These are phyloP conservation scores for Cheilosia pagana DNA, from an alignment of 2,888 invertebrate genomes.

Conservation along the genomic window DNA sequence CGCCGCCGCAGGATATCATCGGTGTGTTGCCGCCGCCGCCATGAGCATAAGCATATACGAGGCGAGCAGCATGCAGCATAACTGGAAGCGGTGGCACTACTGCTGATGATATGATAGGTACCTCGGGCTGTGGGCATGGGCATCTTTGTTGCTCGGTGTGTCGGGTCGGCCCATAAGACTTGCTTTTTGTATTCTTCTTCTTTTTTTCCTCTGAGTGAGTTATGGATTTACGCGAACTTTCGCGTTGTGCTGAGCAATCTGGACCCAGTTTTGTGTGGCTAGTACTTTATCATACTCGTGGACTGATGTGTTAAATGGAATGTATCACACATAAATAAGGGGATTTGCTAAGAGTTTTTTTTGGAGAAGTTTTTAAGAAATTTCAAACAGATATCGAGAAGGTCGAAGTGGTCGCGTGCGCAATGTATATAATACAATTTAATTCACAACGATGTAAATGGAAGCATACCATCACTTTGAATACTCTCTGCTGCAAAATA, in stretches of 20 bases:
- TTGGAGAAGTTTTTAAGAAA: neutral
- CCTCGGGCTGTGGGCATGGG: slow-evolving; percentile 11
- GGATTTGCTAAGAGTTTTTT: slow-evolving; percentile 36
- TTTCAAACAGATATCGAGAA: neutral
- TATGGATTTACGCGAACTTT: slow-evolving; percentile 70
- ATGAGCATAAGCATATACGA: slow-evolving; percentile 28
- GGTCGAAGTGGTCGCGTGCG: no score
- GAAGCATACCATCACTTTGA: no score
- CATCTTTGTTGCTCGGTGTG: slow-evolving; percentile 14
- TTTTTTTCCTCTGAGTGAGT: slow-evolving; percentile 48
- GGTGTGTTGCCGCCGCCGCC: slow-evolving; percentile 59
- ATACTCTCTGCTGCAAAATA: no score
- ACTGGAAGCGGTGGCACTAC: slow-evolving; percentile 57
- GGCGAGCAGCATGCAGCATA: slow-evolving; percentile 26
- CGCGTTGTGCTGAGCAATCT: slow-evolving; percentile 32
- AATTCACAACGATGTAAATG: no score
- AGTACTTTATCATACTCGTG: slow-evolving; percentile 50
- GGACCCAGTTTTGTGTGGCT: slow-evolving; percentile 45
- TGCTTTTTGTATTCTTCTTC: slow-evolving; percentile 29
- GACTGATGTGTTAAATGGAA: slow-evolving; percentile 63
- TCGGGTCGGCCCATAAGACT: slow-evolving; percentile 15
- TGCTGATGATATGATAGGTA: slow-evolving; percentile 31
- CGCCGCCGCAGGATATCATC: slow-evolving; percentile 67
- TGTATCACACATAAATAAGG: slow-evolving; percentile 59
- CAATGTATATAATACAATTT: no score